Base-by-base conservation (phyloP, 2,797 vertebrate species). In the Agapornis canus region DNA sequence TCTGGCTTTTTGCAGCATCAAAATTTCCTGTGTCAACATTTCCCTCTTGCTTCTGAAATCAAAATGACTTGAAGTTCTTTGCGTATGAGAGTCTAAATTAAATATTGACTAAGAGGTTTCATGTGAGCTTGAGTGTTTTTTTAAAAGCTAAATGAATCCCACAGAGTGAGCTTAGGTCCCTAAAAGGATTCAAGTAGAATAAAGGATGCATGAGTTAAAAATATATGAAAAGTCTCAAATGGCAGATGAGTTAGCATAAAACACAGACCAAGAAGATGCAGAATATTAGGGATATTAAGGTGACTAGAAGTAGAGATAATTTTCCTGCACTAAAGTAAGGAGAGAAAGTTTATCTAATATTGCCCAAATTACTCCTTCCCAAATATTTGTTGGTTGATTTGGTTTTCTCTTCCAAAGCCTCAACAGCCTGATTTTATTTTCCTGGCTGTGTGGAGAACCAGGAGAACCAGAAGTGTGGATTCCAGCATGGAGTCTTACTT, bases 341-440 rank as follows among this genome's bases (percentile, higher is more conserved):
- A 83, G 93, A 86, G 64, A 84, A 66, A 79, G 56, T 95, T 92
- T 79, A 77, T 88, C 91, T 93, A 90, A 73, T 91, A 82, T 82
- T 68, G 82, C 75, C 71, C 75, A 92, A 96, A 93, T 95, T 90
- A 77, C 43, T 87, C 65, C 65, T 89, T 78, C 90, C 64, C 82
- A 96, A 96, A 92, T 95, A 96, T 82, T 93, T 95, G 82, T 87
- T 95, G 91, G 85, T 94, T 71, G 79, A 86, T 95, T 92, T 89
- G 72, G 69, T 87, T 81, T 94, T 88, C 91, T 90, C 57, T 90
- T 95, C 90, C 96, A 95, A 95, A 95, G 89, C 93, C 96, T 94
- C 96, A 92, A 85, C 35, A 77, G 85, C 49, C 90, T 83, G 78
- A 39, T 92, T 89, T 95, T 87, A 95, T 96, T 95, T 96, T 95